Evolutionary conservation across 2,888 invertebrate species (phyloP), one percentile per base, ranked within the genome.

Genomic region (Morpho helenor): DNA sequence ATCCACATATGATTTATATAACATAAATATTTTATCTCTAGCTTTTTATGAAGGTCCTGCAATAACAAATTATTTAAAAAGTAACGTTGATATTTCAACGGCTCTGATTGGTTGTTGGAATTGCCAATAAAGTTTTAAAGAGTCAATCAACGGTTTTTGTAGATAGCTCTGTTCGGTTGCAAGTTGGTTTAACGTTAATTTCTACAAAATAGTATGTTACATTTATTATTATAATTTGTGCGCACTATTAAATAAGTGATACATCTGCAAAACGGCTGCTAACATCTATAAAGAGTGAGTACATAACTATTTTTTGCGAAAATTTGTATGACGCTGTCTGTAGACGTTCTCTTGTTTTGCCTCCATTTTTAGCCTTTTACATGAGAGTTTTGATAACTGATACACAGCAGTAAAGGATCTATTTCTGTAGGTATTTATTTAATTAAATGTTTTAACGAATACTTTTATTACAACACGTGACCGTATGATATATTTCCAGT

Each of bases 331-430:
- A 80, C 76, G 82, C 80, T 76, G 72, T 67, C 68, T 68, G 58
- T 59, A 75, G 81, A 82, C 77, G 74, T 82, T 90, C 87, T 83
- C 78, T 90, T 89, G 87, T 89, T 87, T 87, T 87, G 84, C 84
- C 85, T 84, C 88, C 88, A 88, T 89, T 87, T 84, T 82, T 77
- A 66, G 8, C 9, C 39, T 16, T 9, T 40, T 43, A 51, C 47
- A 7, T 44, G 39, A 10, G 7, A 56, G 10, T 31, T 52, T 31
- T 31, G 31, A 31, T 31, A 31, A 31, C 3, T 31, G 31, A 31
- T 31, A 31, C 31, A 31, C 31, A 31, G 31, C 31, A 31, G 3
- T 31, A 31, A 31, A 31, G 31, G 31, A 5, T 3, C 31, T 31
- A 31, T 31, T 5, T 31, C 5, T 50, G 41, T 42, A 39, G 49